Base-by-base conservation (phyloP, 1,140 invertebrate genomes). In the Coptotermes formosanus region DNA sequence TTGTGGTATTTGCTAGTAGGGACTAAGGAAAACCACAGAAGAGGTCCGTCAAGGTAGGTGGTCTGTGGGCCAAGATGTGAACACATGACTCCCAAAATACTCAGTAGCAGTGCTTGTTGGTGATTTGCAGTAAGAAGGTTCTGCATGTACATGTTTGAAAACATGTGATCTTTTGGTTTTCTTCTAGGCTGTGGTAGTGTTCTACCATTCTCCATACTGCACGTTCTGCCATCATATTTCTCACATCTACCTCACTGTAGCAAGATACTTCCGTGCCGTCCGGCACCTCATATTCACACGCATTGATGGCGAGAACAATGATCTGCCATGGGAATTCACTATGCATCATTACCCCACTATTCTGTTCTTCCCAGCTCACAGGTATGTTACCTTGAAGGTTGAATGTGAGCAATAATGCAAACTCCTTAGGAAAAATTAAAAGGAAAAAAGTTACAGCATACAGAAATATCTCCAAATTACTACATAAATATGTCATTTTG, bases 321-420 rank as follows among this genome's bases (percentile, higher is more conserved):
- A 96, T 91, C 91, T 97, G 85, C 95, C 96, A 6, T 97, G 96
- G 96, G 94, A 95, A 89, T 97, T 94, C 90, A 95, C 94, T 44
- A 94, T 95, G 90, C 93, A 94, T 88, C 92, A 91, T 48, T 96
- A 95, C 91, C 96, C 96, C 16, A 93, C 94, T 0, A 92, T 97
- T 64, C 90, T 97, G 25, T 94, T 97, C 87, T 95, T 96, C 88
- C 95, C 95, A 48, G 92, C 93, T 2, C 90, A 91, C 88, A 93
- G 92, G 94, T 87, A 21, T 85, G 44, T 48, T 48, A 48, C 16
- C 9, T 11, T 48, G 11, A 48, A 48, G 9, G 48, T 48, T 12
- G 0, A 48, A 11, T 48, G 9, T 48, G 48, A 16, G 11, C 48
- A 11, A 48, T 48, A 48, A 48, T 48, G 48, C 16, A 48, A 48